Percentiles rank a stretch among this genome's conserved stretches.
phyloP scores from a whole-genome alignment of 1,140 invertebrate species.

The Ceratina japonica region DNA sequence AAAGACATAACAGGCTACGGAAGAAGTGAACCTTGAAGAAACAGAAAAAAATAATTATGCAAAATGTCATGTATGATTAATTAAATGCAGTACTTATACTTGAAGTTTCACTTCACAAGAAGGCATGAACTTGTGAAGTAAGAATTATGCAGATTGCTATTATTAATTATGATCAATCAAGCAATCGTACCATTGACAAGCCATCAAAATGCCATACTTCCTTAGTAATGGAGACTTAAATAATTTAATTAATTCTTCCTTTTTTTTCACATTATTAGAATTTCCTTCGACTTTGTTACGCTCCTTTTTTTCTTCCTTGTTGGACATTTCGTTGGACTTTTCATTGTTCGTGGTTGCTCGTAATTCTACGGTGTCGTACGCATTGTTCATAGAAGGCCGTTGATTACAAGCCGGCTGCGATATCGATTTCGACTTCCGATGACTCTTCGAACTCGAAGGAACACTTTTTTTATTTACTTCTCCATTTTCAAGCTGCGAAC shows the following conservation, averaged over 20 bases:
- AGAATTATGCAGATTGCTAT: background rate
- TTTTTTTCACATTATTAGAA: background rate
- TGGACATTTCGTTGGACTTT: background rate
- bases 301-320: constrained; percentile 23
- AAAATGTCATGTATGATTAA: background rate
- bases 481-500: background rate
- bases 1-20: constrained; percentile 67
- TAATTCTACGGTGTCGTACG: constrained; percentile 43
- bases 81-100: too few species aligned
- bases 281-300: background rate
- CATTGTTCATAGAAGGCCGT: constrained; percentile 18
- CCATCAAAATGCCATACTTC: constrained; percentile 51
- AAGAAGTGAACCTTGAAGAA: constrained; percentile 69
- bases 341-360: constrained; percentile 29
- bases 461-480: constrained; percentile 17
- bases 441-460: constrained; percentile 42
- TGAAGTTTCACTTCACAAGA: too few species aligned
- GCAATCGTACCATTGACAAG: constrained; percentile 60
- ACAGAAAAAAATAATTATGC: background rate
- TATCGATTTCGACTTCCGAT: constrained; percentile 37
- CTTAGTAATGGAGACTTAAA: constrained; percentile 37
- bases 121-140: too few species aligned
- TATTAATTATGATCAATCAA: background rate
- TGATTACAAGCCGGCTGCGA: constrained; percentile 21
- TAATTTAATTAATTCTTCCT: constrained; percentile 12